phyloP scores from a whole-genome alignment of 1,140 invertebrate species.

The Nylanderia fulva region DNA sequence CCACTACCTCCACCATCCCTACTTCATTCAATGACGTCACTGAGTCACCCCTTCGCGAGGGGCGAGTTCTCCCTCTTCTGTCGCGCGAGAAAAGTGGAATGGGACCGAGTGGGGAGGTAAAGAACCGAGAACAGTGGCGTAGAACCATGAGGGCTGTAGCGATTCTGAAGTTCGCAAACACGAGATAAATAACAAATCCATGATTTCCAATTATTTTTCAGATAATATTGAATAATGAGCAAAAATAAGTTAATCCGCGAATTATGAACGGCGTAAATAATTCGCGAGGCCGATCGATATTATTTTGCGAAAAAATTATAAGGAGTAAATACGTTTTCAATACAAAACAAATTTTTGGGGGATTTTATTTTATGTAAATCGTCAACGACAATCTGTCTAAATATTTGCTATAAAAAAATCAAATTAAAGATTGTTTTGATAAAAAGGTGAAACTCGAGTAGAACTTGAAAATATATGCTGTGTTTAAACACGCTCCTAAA shows the following conservation, averaged over 20 bases:
- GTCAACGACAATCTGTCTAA: neutral
- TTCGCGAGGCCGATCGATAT: neutral
- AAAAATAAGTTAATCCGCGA: slow-evolving; percentile 3
- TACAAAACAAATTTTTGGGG: no score
- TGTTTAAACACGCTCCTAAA: neutral
- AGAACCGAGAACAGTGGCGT: slow-evolving; percentile 67
- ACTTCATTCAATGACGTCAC: slow-evolving; percentile 73
- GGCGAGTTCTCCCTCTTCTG: slow-evolving; percentile 41
- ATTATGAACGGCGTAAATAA: slow-evolving; percentile 25
- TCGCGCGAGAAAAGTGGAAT: slow-evolving; percentile 2
- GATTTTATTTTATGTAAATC: neutral
- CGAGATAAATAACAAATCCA: slow-evolving; percentile 8
- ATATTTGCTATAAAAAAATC: neutral
- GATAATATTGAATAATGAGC: slow-evolving; percentile 11
- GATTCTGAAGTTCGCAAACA: slow-evolving; percentile 46
- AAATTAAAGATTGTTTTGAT: neutral
- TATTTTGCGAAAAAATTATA: neutral
- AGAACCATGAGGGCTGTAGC: slow-evolving; percentile 45
- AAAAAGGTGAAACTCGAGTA: neutral
- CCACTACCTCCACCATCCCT: slow-evolving; percentile 52
- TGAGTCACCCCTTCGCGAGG: slow-evolving; percentile 47
- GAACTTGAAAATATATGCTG: neutral
- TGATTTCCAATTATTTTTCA: slow-evolving; percentile 22
- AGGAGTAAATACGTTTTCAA: neutral
- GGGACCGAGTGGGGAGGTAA: slow-evolving; percentile 21